A percentile compares a stretch with the other conserved stretches of the same genome.
phyloP scores from a whole-genome alignment of 2,888 invertebrate species.

The Torymus aiolomorphi region DNA sequence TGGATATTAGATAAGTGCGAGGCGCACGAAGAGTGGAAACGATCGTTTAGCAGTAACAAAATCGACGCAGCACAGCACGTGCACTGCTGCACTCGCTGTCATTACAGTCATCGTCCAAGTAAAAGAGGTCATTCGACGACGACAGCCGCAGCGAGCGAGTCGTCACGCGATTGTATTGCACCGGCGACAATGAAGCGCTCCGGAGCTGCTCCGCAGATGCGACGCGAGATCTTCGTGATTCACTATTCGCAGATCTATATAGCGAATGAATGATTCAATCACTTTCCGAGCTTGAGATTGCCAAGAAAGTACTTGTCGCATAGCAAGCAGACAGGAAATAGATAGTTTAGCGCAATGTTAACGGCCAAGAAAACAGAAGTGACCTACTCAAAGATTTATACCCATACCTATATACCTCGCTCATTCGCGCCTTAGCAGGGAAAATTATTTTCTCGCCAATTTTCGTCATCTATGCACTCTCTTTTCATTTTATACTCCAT shows the following conservation, averaged over 20 bases:
- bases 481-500: too few relatives aligned
- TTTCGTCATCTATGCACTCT: too few relatives aligned
- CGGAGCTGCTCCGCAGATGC: neutral
- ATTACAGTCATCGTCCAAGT: constrained; percentile 23
- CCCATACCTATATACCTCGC: too few relatives aligned
- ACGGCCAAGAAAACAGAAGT: neutral
- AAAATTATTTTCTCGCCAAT: too few relatives aligned
- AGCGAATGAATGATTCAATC: constrained; percentile 54
- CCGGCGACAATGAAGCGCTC: constrained; percentile 42
- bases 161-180: constrained; percentile 56
- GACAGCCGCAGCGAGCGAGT: constrained; percentile 26
- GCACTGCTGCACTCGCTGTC: neutral
- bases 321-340: constrained; percentile 49
- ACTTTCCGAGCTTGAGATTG: constrained; percentile 13
- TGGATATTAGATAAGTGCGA: too few relatives aligned
- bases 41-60: constrained; percentile 20
- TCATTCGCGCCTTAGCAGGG: too few relatives aligned
- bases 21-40: constrained; percentile 9
- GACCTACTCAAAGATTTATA: too few relatives aligned
- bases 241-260: constrained; percentile 45
- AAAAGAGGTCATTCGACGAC: constrained; percentile 50
- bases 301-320: constrained; percentile 11
- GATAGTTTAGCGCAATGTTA: neutral
- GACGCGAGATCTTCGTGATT: constrained; percentile 40
- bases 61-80: neutral